Conservation (phyloP, 2,888 invertebrate species). For the Pyralis farinalis region DNA sequence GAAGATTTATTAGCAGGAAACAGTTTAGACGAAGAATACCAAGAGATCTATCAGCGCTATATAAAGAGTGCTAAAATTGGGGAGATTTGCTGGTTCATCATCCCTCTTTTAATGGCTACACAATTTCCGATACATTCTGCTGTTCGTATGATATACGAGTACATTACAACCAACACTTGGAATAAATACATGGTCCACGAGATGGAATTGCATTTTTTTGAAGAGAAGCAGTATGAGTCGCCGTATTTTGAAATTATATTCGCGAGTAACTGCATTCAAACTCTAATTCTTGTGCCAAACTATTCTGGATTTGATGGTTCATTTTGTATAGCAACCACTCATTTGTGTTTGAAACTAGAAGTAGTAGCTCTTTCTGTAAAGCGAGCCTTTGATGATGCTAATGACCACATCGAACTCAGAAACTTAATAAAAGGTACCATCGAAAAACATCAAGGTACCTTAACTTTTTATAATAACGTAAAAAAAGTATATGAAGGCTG, state of each 20-base stretch:
- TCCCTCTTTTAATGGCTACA: constrained; percentile 39
- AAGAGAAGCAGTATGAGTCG: constrained; percentile 48
- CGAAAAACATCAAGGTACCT: constrained; percentile 48
- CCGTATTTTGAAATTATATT: constrained; percentile 56
- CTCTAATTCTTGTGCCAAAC: constrained; percentile 39
- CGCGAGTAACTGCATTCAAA: constrained; percentile 43
- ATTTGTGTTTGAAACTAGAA: constrained; percentile 53
- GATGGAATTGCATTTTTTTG: constrained; percentile 46
- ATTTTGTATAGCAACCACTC: constrained; percentile 55
- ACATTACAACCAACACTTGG: constrained; percentile 39
- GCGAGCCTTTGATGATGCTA: constrained; percentile 38
- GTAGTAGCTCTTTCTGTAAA: constrained; percentile 40
- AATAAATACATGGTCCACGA: constrained; percentile 52
- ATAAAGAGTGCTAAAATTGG: constrained; percentile 42
- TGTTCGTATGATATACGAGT: constrained; percentile 39
- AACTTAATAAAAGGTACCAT: constrained; percentile 37
- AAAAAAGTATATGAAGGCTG: constrained; percentile 54
- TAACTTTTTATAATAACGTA: constrained; percentile 39
- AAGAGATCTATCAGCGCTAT: constrained; percentile 40
- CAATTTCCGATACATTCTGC: constrained; percentile 53
- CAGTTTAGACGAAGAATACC: constrained; percentile 40
- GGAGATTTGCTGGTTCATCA: constrained; percentile 45
- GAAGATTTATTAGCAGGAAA: constrained; percentile 47
- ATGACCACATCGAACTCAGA: constrained; percentile 30
- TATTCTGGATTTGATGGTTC: constrained; percentile 57